Conservation (phyloP, 2,888 invertebrate genomes). For the Pandemis corylana region DNA sequence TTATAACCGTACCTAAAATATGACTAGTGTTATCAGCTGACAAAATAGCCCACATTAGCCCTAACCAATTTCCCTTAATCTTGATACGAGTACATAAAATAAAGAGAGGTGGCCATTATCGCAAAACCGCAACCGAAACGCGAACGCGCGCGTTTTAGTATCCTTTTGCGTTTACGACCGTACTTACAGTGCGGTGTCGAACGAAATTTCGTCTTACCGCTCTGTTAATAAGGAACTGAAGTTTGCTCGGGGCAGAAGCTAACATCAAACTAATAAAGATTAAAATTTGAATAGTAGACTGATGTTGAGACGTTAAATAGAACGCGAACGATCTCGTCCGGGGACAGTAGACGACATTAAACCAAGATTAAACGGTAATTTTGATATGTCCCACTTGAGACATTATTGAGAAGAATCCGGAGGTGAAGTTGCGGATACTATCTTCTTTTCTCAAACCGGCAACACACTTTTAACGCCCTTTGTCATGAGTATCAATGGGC, state of each 20-base stretch:
- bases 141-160: constrained; percentile 30
- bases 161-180: constrained; percentile 23
- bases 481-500: no score
- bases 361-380: background rate
- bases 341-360: background rate
- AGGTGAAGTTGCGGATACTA: no score
- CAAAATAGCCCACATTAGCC: constrained; percentile 18
- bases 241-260: background rate
- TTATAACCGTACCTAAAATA: no score
- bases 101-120: constrained; percentile 21
- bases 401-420: background rate
- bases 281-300: constrained; percentile 19
- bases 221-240: background rate
- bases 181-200: constrained; percentile 1
- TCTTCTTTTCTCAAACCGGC: no score
- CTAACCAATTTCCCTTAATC: constrained; percentile 19
- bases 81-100: constrained; percentile 30
- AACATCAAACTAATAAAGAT: constrained; percentile 31
- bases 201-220: constrained; percentile 1
- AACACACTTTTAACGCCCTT: no score
- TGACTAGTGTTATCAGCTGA: constrained; percentile 1
- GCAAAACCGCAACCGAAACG: constrained; percentile 16
- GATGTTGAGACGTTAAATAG: constrained; percentile 12
- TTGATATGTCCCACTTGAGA: background rate
- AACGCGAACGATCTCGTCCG: constrained; percentile 7